Conservation (phyloP, 2,888 invertebrate genomes). For the Nycteola revayana region DNA sequence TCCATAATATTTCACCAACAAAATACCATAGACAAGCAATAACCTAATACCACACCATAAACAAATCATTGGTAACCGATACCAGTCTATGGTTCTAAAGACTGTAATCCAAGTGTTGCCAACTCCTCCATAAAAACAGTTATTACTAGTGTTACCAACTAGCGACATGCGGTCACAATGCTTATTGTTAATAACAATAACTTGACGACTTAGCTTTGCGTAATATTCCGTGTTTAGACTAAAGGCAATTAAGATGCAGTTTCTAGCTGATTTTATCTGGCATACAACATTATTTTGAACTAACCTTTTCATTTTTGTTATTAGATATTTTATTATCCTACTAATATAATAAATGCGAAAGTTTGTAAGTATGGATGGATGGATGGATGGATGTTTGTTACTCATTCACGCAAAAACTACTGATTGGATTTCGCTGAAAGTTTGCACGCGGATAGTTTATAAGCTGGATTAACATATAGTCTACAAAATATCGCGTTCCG, state of each 20-base stretch:
- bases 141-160: conserved; percentile 35
- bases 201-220: conserved; percentile 26
- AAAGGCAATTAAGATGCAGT: conserved; percentile 13
- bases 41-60: conserved; percentile 17
- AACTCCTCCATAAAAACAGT: conserved; percentile 40
- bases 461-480: no score
- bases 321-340: no score
- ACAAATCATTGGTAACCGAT: conserved; percentile 16
- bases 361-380: no score
- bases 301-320: no score
- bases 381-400: no score
- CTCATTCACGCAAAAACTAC: no score
- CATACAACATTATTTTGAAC: no score
- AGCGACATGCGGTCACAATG: conserved; percentile 34
- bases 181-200: conserved; percentile 42
- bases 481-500: no score
- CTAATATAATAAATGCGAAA: no score
- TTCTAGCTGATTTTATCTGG: conserved; percentile 15
- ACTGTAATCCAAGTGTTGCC: conserved; percentile 5
- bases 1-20: no score
- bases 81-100: conserved; percentile 1
- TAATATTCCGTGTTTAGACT: conserved; percentile 26
- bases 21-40: conserved; percentile 15
- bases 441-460: no score
- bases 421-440: no score